Base-by-base conservation (phyloP, 2,888 invertebrate species). In the Stictocephala bisonia region DNA sequence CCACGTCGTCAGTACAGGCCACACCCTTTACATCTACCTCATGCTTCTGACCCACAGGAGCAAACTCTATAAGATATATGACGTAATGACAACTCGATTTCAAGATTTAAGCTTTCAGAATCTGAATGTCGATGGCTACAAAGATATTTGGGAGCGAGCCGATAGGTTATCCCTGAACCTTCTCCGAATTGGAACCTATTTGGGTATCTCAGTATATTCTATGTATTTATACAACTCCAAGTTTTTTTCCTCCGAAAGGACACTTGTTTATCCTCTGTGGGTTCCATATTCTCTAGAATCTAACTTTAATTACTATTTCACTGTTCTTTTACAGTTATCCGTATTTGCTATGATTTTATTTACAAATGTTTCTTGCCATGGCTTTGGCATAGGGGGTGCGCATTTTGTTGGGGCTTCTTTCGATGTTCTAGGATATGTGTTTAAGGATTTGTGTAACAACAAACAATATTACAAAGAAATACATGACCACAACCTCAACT, bases 401-500 rank as follows among this genome's bases (percentile, higher is more conserved):
- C 64, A 64, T 64, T 64, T 64, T 26, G 44, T 64, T 26, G 64
- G 64, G 11, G 64, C 64, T 2, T 44, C 64, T 22, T 64, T 26
- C 18, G 41, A 64, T n/a, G 64, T 64, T 4, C 44, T 64, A 1
- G 44, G 64, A 15, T 7, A n/a, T n/a, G 27, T 26, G 15, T 64
- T 35, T 44, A 1, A 3, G 3, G 64, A 64, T n/a, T 20, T 40
- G n/a, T 64, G 56, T 56, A 1, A 27, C 4, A 4, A 27, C 4
- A 56, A n/a, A n/a, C n/a, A n/a, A n/a, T n/a, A n/a, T n/a, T n/a
- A 50, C 7, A 13, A 7, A 58, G 3, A 20, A 18, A 1, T 58
- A 15, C 3, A 58, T n/a, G n/a, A 18, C 31, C 29, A 53, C 9
- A 29, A 31, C 15, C 15, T 51, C 24, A 31, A 31, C 11, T 60